Percentiles rank a stretch among this genome's conserved stretches.
Conservation (phyloP, 2,888 invertebrate genomes). For the Heliconius hortense region DNA sequence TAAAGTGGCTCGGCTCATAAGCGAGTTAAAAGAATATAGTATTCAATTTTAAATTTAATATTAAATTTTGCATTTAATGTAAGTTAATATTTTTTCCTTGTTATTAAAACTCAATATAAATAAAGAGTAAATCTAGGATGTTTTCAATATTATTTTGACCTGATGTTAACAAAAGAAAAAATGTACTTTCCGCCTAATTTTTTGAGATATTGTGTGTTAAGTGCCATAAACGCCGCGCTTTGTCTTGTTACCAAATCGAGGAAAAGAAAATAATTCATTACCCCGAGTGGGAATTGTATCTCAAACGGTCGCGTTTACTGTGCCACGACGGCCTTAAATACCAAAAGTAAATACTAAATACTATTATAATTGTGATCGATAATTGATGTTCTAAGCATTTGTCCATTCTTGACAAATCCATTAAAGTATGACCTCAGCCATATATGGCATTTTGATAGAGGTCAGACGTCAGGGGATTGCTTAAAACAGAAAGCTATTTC, state of each 20-base stretch:
- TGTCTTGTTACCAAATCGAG: too few species aligned
- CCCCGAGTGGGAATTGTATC: too few species aligned
- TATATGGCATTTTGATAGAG: conserved; percentile 15
- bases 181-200: too few species aligned
- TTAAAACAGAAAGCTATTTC: conserved; percentile 11
- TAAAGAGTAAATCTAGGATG: background rate
- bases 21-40: background rate
- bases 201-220: too few species aligned
- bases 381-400: conserved; percentile 10
- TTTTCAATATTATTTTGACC: background rate
- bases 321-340: too few species aligned
- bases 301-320: too few species aligned
- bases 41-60: background rate
- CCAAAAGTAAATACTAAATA: background rate
- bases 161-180: too few species aligned
- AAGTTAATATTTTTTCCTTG: background rate
- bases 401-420: conserved; percentile 19
- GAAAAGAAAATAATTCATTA: too few species aligned
- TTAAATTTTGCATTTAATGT: background rate
- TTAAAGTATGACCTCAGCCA: conserved; percentile 8
- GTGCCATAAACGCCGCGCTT: too few species aligned
- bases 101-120: background rate
- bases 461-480: conserved; percentile 22
- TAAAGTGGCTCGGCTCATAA: conserved; percentile 14
- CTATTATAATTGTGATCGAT: conserved; percentile 2